Evolutionary conservation across 2,888 invertebrate species (phyloP).

Genomic region (Ormyrus pomaceus): DNA sequence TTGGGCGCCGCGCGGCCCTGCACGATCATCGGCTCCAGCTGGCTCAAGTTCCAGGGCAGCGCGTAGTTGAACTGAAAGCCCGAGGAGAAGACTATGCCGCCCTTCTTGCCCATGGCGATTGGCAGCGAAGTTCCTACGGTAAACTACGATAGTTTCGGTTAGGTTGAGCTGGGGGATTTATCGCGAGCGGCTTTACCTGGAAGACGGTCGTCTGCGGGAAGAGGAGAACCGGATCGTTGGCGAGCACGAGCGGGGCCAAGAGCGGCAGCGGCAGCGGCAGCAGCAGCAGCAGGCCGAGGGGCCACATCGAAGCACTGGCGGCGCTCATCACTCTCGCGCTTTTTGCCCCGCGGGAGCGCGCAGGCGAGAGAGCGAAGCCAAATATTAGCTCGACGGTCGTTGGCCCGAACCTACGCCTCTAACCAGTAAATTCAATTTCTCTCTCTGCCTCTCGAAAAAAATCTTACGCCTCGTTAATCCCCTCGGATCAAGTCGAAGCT

Average conservation of each 20-base stretch:
- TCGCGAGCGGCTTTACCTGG: slow-evolving; percentile 64
- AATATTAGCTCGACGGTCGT: slow-evolving; percentile 67
- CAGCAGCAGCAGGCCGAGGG: neutral
- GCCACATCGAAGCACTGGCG: neutral
- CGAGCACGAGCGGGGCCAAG: slow-evolving; percentile 44
- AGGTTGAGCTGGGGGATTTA: neutral
- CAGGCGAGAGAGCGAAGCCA: slow-evolving; percentile 57
- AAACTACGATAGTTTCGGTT: slow-evolving; percentile 60
- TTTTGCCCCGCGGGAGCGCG: neutral
- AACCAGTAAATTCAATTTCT: slow-evolving; percentile 43
- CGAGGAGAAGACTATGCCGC: slow-evolving; percentile 65
- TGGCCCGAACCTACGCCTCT: slow-evolving; percentile 39
- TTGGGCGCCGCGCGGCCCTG: slow-evolving; percentile 64
- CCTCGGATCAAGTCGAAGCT: neutral
- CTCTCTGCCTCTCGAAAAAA: slow-evolving; percentile 9
- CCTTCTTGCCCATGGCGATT: slow-evolving; percentile 67
- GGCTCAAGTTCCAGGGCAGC: slow-evolving; percentile 70
- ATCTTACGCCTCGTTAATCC: slow-evolving; percentile 40
- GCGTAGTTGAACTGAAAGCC: slow-evolving; percentile 73
- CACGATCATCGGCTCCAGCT: slow-evolving; percentile 67
- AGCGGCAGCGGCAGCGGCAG: slow-evolving; percentile 25
- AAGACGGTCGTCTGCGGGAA: slow-evolving; percentile 67
- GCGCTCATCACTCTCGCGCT: neutral
- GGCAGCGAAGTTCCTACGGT: slow-evolving; percentile 69
- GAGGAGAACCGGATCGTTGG: slow-evolving; percentile 63